Percentiles rank a stretch among this genome's conserved stretches.
phyloP scores from a whole-genome alignment of 1,140 invertebrate species.

The Zaprionus camerounensis region DNA sequence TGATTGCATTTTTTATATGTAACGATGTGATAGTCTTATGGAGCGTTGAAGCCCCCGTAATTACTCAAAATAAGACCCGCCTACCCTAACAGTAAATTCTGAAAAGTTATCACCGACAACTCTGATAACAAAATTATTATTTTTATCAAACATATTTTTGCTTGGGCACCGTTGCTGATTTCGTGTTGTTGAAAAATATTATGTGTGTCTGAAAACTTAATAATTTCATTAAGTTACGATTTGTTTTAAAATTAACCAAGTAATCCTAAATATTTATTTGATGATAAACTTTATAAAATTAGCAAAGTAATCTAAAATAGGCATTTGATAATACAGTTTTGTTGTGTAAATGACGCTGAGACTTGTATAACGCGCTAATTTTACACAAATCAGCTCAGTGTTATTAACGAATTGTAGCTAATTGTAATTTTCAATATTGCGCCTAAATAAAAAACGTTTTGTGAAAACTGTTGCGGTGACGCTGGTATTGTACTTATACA shows the following conservation, averaged over 20 bases:
- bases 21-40: slow-evolving; percentile 8
- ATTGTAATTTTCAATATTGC: slow-evolving; percentile 26
- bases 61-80: slow-evolving; percentile 31
- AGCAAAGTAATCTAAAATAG: no score
- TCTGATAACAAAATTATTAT: neutral
- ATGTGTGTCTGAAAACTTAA: neutral
- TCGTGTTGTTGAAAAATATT: neutral
- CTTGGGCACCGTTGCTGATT: neutral
- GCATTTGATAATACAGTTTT: neutral
- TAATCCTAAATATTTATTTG: no score
- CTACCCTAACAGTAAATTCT: neutral
- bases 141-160: slow-evolving; percentile 2
- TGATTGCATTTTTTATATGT: slow-evolving; percentile 59
- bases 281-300: no score
- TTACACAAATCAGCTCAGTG: slow-evolving; percentile 4
- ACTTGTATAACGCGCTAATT: slow-evolving; percentile 23
- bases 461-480: neutral
- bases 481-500: neutral
- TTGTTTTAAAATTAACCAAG: no score
- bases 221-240: neutral
- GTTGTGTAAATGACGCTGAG: neutral
- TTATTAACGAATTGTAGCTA: slow-evolving; percentile 36
- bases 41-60: slow-evolving; percentile 14
- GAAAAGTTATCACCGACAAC: slow-evolving; percentile 9
- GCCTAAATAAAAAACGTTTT: neutral